Conservation (phyloP, 2,113 vertebrate species). For the Indicator indicator region DNA sequence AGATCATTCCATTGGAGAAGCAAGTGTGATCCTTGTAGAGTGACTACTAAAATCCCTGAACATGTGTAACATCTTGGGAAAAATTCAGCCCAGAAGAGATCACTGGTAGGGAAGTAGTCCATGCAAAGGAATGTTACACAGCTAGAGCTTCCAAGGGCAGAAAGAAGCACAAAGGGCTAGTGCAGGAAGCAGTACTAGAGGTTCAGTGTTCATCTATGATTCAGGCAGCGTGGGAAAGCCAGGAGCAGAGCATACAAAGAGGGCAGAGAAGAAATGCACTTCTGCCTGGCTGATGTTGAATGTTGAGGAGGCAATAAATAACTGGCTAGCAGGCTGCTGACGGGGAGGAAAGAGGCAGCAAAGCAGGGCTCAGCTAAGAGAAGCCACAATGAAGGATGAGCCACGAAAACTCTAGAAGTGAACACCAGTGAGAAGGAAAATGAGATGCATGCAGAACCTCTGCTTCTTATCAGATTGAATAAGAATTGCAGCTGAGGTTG, state of each 20-base stretch:
- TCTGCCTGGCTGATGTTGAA: not conserved
- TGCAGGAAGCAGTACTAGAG: not conserved
- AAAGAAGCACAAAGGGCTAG: not conserved
- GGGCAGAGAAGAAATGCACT: not conserved
- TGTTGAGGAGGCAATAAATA: not conserved
- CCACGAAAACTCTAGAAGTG: not conserved
- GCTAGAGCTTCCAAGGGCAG: not conserved
- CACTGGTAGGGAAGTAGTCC: not conserved
- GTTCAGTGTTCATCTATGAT: not conserved
- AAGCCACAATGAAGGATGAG: not conserved
- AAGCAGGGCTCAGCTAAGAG: not conserved
- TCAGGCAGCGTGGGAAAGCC: not conserved
- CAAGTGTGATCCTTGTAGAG: not conserved
- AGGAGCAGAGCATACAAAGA: not conserved
- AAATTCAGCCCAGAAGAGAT: not conserved
- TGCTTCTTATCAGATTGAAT: not conserved
- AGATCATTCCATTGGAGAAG: not conserved
- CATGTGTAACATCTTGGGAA: rapidly evolving
- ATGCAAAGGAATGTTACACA: not conserved
- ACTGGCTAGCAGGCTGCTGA: not conserved
- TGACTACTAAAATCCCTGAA: not conserved
- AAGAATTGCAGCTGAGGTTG: not conserved
- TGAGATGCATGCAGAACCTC: not conserved
- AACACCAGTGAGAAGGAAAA: not conserved
- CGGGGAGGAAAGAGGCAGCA: not conserved